Percentiles rank a stretch among this genome's conserved stretches.
These are phyloP conservation scores for Rhincodon typus DNA, from an alignment of 2,797 vertebrate species.

Conservation along the genomic window DNA sequence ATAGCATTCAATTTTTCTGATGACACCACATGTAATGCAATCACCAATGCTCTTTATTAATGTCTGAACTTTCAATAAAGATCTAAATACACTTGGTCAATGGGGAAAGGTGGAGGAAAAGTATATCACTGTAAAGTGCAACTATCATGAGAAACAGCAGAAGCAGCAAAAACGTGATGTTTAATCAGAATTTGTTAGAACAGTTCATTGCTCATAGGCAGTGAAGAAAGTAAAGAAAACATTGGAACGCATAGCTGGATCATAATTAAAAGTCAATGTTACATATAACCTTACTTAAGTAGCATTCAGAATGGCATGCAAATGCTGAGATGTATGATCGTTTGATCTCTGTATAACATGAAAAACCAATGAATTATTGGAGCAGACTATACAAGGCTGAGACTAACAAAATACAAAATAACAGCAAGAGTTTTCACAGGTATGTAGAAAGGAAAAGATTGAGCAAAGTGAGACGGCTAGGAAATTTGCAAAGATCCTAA, in stretches of 20 bases:
- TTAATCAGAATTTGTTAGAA: neutral
- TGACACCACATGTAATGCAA: neutral
- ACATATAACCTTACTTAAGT: neutral
- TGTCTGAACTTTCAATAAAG: neutral
- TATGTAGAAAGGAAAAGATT: too few relatives aligned
- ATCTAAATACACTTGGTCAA: neutral
- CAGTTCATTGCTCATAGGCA: neutral
- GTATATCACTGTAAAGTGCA: neutral
- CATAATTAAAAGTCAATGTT: neutral
- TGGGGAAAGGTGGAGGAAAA: neutral
- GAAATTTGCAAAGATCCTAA: neutral
- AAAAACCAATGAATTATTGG: neutral
- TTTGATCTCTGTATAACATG: neutral
- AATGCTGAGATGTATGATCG: neutral
- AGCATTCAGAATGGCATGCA: neutral
- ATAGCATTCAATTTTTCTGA: neutral
- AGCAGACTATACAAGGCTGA: neutral
- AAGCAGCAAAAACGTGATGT: neutral
- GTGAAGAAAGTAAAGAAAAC: too few relatives aligned
- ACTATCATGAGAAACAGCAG: neutral
- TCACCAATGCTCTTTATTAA: neutral
- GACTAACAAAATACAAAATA: too few relatives aligned
- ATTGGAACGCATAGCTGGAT: neutral
- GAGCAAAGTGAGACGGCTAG: neutral
- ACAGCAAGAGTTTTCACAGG: too few relatives aligned